These are phyloP conservation scores for Sminthurinus signatus DNA, from an alignment of 1,140 invertebrate species.

Conservation along the genomic window DNA sequence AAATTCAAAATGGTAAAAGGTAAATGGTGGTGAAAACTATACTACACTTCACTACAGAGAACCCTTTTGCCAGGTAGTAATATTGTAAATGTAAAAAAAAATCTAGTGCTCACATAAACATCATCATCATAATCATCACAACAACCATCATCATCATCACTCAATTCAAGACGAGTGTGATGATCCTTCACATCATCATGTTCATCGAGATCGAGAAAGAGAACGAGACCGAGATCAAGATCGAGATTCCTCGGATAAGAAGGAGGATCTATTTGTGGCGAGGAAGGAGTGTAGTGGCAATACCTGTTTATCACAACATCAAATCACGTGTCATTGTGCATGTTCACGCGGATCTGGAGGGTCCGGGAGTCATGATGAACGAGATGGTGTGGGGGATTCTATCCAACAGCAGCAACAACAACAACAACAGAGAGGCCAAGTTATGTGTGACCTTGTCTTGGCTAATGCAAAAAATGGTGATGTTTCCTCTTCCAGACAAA, in stretches of 20 bases:
- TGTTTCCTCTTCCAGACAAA: neutral
- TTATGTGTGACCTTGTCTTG: slow-evolving; percentile 38
- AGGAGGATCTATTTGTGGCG: too few species aligned
- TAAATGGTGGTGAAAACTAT: too few species aligned
- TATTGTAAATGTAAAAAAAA: too few species aligned
- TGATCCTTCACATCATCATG: neutral
- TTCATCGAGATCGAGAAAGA: neutral
- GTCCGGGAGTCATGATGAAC: slow-evolving; percentile 10
- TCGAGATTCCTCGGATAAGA: too few species aligned
- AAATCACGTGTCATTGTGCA: slow-evolving; percentile 34
- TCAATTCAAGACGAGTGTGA: neutral
- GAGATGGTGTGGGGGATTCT: neutral
- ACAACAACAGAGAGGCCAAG: neutral
- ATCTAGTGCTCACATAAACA: too few species aligned
- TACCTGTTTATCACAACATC: slow-evolving; percentile 23
- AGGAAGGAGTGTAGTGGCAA: slow-evolving; percentile 6
- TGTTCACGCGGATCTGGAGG: slow-evolving; percentile 22
- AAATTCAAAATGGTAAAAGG: too few species aligned
- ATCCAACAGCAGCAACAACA: neutral
- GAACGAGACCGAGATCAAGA: neutral
- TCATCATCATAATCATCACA: slow-evolving; percentile 18
- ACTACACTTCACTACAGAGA: too few species aligned
- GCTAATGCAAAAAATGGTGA: slow-evolving; percentile 25
- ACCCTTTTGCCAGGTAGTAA: too few species aligned
- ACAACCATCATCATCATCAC: slow-evolving; percentile 24